Evolutionary conservation across 1,140 invertebrate species (phyloP).

Genomic region (Bombus vancouverensis): DNA sequence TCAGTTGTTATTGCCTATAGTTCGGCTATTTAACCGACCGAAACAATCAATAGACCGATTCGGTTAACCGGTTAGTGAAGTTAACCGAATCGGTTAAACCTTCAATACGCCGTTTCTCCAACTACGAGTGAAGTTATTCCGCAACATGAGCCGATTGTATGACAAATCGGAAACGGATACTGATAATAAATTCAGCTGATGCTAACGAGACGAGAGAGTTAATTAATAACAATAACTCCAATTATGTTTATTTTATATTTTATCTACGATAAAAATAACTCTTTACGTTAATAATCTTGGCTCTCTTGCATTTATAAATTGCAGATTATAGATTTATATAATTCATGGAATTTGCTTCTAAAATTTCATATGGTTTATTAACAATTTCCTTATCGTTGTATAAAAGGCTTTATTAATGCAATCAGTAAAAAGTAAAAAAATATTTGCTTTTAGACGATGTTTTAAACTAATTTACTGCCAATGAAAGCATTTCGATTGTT

Average conservation of each 20-base stretch:
- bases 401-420: no score
- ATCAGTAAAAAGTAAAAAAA: neutral
- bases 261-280: neutral
- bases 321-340: no score
- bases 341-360: no score
- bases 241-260: neutral
- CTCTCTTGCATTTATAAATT: no score
- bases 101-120: slow-evolving; percentile 18
- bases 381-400: no score
- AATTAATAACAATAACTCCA: neutral
- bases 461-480: neutral
- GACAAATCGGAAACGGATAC: neutral
- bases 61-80: slow-evolving; percentile 42
- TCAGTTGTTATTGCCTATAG: slow-evolving; percentile 15
- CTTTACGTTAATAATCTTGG: no score
- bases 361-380: no score
- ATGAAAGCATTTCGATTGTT: neutral
- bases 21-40: slow-evolving; percentile 11
- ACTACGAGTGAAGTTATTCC: neutral
- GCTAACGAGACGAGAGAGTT: neutral
- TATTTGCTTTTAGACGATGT: neutral
- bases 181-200: neutral
- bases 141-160: neutral
- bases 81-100: slow-evolving; percentile 40
- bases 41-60: slow-evolving; percentile 43